Base-by-base conservation (phyloP, 2,797 vertebrate genomes). In the Propithecus perrieri region DNA sequence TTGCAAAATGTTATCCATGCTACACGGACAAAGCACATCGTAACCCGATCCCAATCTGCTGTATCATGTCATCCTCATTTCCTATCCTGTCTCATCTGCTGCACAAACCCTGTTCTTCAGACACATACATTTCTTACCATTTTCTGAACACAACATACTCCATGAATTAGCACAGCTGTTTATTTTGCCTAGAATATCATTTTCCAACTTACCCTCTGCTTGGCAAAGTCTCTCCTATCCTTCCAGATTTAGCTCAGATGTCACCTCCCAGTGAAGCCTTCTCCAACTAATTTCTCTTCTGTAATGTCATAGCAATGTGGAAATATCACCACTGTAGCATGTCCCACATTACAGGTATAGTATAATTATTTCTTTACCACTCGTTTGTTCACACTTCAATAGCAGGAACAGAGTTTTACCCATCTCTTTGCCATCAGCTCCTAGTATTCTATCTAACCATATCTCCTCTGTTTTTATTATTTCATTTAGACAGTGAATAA, bases 241-340 rank as follows among this genome's bases (percentile, higher is more conserved):
- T 97, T 88, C 78, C 72, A 76, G 41, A 61, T 81, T 92, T 96
- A 95, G n/a, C 41, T 95, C 88, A 90, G 87, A 63, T 93, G 46
- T 84, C 84, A 93, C 35, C 69, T 86, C 7, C 65, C n/a, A 63
- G 71, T 35, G 85, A 95, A 67, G 48, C 20, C 35, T 80, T 95
- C 48, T 65, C 61, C 2, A 2, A 38, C 67, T 43, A 84, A 7
- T n/a, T 90, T 85, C 15, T 85, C 53, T 84, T 63, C 41, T 28
- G 35, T 71, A 90, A 95, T 46, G 74, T 89, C n/a, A 17, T 28
- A 69, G 43, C 46, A 85, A 48, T 74, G 69, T 63, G 20, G 43
- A 78, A 95, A 75, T 55, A 57, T 65, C 20, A 50, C 30, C 41
- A 53, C 10, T 46, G n/a, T 17, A 28, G 57, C 33, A 26, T 50